Base-by-base conservation (phyloP, 2,888 invertebrate genomes). In the Dorcus hopei region DNA sequence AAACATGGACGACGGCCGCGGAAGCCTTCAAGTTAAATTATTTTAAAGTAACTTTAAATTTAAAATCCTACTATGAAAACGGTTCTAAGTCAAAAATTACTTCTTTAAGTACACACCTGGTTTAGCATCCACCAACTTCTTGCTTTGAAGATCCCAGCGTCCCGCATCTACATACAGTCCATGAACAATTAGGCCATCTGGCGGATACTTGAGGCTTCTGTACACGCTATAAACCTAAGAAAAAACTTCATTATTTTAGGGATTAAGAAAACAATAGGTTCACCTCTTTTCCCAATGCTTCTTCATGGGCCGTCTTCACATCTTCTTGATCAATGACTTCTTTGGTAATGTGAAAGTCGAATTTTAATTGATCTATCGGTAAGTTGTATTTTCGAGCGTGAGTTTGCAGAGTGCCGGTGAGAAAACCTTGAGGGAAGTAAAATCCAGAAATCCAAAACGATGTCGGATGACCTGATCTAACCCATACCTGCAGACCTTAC, bases 391-490 rank as follows among this genome's bases (percentile, higher is more conserved):
- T 89, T 49, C 96, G 84, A 4, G 96, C 94, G 77, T 88, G 91
- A 5, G 95, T 92, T 80, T 97, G 96, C 70, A 95, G 80, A 49
- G 91, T 86, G 33, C 94, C 95, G 0, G 96, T 96, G 56, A 97
- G 83, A 75, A 96, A 89, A 5, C 95, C 94, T 81, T 96, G 95
- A 0, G 95, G 95, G 76, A 96, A 96, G 79, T 91, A 96, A 72
- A 96, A 87, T 0, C 95, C 97, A 54, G 95, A 93, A 54, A 97
- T 81, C 97, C 96, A 97, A 77, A 89, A 95, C 33, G 92, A 91
- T 2, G 84, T 82, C 38, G 94, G 94, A 52, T 85, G 85, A 0
- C 88, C 90, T 3, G 85, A 82, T 54, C 83, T 74, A 19, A 89
- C 79, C 91, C 89, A 94, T 67, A 80, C 86, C 87, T 87, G 77